Percentiles rank a stretch among this genome's conserved stretches.
Evolutionary conservation across 2,797 vertebrate genomes (phyloP).

Genomic region (Cyclopterus lumpus): DNA sequence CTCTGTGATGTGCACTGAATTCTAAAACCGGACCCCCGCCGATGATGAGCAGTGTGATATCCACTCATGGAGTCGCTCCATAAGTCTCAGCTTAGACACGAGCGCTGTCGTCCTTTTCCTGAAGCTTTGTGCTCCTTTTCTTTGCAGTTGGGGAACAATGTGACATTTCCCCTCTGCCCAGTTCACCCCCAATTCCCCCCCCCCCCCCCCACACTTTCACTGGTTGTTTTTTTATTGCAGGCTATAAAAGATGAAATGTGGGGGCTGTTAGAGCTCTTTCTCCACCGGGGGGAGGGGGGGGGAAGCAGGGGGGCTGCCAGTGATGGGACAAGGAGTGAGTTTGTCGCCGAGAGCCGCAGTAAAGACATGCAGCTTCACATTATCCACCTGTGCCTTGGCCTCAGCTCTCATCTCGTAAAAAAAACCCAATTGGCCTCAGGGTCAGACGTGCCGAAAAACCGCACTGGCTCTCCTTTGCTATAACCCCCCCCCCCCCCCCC

Average conservation of each 20-base stretch:
- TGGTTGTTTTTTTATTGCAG: constrained; percentile 74
- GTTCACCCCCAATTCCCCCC: no score
- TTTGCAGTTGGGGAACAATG: constrained; percentile 66
- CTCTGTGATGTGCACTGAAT: constrained; percentile 9
- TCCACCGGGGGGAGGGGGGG: constrained; percentile 22
- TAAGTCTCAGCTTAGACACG: constrained; percentile 52
- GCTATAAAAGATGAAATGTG: constrained; percentile 82
- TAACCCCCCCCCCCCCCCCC: constrained; percentile 6
- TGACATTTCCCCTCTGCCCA: constrained; percentile 71
- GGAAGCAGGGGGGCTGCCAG: no score
- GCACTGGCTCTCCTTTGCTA: neutral
- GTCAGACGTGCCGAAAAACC: constrained; percentile 35
- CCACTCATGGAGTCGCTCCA: constrained; percentile 20
- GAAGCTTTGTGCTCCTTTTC: constrained; percentile 46
- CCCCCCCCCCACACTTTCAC: no score
- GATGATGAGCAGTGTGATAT: constrained; percentile 32
- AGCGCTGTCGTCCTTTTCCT: constrained; percentile 64
- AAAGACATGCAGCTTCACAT: constrained; percentile 24
- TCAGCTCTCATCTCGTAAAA: constrained; percentile 45
- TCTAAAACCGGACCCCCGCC: neutral
- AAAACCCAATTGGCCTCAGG: constrained; percentile 44
- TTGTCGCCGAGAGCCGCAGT: constrained; percentile 37
- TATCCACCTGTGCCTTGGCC: constrained; percentile 55
- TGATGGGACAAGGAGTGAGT: constrained; percentile 47
- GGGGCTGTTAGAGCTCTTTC: constrained; percentile 66